These are phyloP conservation scores for Hermodice carunculata DNA, from an alignment of 2,888 invertebrate genomes.

Conservation along the genomic window DNA sequence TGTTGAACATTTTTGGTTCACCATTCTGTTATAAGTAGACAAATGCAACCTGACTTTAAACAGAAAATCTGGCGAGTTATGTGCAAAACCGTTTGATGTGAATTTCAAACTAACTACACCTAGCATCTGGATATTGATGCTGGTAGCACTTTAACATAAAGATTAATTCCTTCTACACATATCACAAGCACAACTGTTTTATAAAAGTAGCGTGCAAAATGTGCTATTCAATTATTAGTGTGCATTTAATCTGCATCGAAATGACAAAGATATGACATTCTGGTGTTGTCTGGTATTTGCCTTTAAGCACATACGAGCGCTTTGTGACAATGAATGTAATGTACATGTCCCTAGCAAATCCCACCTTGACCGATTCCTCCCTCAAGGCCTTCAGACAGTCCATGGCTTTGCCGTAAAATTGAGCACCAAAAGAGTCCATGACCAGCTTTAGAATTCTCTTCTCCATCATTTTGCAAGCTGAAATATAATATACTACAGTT, in stretches of 20 bases:
- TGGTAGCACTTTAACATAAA: too few species aligned
- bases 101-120: too few species aligned
- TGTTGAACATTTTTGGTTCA: slow-evolving; percentile 57
- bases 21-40: slow-evolving; percentile 41
- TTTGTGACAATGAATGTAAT: neutral
- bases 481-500: too few species aligned
- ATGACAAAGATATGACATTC: too few species aligned
- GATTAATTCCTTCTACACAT: too few species aligned
- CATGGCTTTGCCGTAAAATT: slow-evolving; percentile 66
- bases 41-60: neutral
- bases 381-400: slow-evolving; percentile 65
- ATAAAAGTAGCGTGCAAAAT: too few species aligned
- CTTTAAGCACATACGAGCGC: neutral
- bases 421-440: slow-evolving; percentile 64
- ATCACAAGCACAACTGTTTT: too few species aligned
- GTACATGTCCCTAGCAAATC: neutral
- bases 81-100: too few species aligned
- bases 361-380: slow-evolving; percentile 59
- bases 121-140: too few species aligned
- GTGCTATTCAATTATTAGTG: too few species aligned
- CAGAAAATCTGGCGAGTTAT: too few species aligned
- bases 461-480: slow-evolving; percentile 70
- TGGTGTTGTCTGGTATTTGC: neutral
- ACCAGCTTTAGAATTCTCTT: slow-evolving; percentile 63
- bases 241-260: too few species aligned